Conservation (phyloP, 2,888 invertebrate genomes). For the Zeuzera pyrina region DNA sequence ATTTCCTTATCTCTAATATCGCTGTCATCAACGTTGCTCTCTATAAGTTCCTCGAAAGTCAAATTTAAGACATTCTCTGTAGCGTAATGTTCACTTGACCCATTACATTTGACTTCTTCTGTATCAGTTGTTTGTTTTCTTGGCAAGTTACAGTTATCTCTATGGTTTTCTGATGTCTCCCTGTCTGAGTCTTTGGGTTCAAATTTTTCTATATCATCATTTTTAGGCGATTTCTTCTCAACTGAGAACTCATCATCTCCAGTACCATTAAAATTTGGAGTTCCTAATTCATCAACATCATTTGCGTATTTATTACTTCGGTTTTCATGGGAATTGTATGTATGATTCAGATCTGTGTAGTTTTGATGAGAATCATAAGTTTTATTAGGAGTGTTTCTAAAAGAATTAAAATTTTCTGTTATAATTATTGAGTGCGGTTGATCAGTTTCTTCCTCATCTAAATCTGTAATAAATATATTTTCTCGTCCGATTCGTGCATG, state of each 20-base stretch:
- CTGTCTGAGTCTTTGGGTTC: constrained; percentile 1
- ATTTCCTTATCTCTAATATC: constrained; percentile 36
- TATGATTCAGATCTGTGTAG: constrained; percentile 25
- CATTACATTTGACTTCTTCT: constrained; percentile 35
- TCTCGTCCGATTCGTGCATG: too few species aligned
- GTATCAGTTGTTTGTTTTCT: too few species aligned
- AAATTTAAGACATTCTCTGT: constrained; percentile 55
- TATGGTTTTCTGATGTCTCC: too few species aligned
- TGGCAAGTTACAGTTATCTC: too few species aligned
- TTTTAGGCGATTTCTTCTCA: not conserved
- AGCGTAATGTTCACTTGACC: constrained; percentile 46
- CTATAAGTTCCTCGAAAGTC: constrained; percentile 55
- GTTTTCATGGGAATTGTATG: constrained; percentile 33
- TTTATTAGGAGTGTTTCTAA: constrained; percentile 32
- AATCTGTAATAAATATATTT: constrained; percentile 38
- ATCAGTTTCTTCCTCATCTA: constrained; percentile 55
- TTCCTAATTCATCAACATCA: constrained; percentile 7
- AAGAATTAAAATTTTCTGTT: constrained; percentile 42
- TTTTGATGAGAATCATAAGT: constrained; percentile 32
- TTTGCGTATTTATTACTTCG: constrained; percentile 6
- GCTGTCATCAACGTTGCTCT: constrained; percentile 60
- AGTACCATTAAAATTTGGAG: constrained; percentile 15
- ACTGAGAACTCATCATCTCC: constrained; percentile 2
- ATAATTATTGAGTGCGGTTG: constrained; percentile 64
- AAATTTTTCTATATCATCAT: not conserved